Conservation (phyloP, 2,888 invertebrate species). For the Scaptomyza parva region DNA sequence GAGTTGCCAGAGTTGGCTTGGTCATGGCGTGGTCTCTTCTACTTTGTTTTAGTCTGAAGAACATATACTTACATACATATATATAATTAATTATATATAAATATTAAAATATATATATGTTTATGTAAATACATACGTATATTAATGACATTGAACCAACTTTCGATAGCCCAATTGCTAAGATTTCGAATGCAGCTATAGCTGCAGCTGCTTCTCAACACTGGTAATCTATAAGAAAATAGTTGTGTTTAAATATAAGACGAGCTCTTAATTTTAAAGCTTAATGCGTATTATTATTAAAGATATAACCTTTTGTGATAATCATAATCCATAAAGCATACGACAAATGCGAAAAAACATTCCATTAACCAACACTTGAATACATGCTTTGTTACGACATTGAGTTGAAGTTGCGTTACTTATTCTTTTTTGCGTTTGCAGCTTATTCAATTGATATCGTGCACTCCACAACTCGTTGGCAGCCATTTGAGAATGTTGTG, state of each 20-base stretch:
- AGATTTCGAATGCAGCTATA: not conserved
- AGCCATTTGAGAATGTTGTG: slow-evolving; percentile 27
- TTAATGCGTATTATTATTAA: not conserved
- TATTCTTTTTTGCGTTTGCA: slow-evolving; percentile 18
- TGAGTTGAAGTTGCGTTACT: too few relatives aligned
- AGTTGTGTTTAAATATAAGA: too few relatives aligned
- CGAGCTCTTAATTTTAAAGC: not conserved
- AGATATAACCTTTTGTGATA: too few relatives aligned
- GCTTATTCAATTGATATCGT: slow-evolving; percentile 52
- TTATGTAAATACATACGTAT: slow-evolving; percentile 7
- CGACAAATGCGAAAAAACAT: too few relatives aligned
- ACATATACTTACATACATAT: not conserved
- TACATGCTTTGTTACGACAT: too few relatives aligned
- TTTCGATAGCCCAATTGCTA: slow-evolving; percentile 24
- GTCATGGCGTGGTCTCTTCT: not conserved
- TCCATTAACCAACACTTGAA: too few relatives aligned
- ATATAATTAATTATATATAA: too few relatives aligned
- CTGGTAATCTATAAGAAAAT: slow-evolving; percentile 1
- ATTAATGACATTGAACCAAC: too few relatives aligned
- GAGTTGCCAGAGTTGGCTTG: not conserved
- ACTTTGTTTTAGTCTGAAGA: not conserved
- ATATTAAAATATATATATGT: not conserved
- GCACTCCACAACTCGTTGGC: slow-evolving; percentile 34
- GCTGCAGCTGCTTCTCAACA: slow-evolving; percentile 7
- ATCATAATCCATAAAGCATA: too few relatives aligned